Base-by-base conservation (phyloP, 2,113 vertebrate genomes). In the Rhinopithecus roxellana region DNA sequence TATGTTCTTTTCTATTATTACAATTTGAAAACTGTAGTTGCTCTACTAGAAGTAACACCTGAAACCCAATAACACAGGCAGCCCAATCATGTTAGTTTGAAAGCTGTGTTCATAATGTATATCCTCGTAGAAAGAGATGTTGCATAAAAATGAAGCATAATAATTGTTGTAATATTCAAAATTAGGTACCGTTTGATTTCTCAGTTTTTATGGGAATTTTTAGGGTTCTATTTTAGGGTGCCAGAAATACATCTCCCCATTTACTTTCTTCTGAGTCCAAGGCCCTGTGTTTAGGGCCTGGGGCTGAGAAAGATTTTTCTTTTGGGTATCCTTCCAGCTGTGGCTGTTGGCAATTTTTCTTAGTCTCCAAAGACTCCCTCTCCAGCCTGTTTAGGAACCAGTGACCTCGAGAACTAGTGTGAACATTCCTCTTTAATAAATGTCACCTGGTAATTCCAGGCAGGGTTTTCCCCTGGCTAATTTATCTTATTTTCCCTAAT, bases 361-460 rank as follows among this genome's bases (percentile, higher is more conserved):
- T 70, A 0, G 1, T 8, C 18, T n/a, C n/a, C 25, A 12, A 48
- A 55, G 27, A 5, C 23, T 9, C 40, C 45, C 72, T 12, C 3
- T 27, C 17, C 8, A 1, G 2, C 50, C 5, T 12, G 30, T 2
- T 38, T 8, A 22, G 43, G 69, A 77, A 16, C 1, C 2, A 3
- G 2, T 6, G 25, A 40, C 11, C 81, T 32, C 35, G 17, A 40
- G 9, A 61, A 32, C 1, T 1, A 32, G 25, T 6, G 32, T 10
- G 12, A 52, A 32, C 17, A 2, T 35, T 64, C 25, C 8, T 30
- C 64, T 45, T 40, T 23, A 22, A 16, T 23, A 32, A 16, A 16
- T 17, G 3, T 7, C 52, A 0, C 8, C 25, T 40, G 23, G 35
- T 77, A 14, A 30, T 13, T 4, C 3, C 25, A 50, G 18, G 3